Evolutionary conservation across 2,113 vertebrate genomes (phyloP), one percentile per base, ranked within the genome.

Genomic region (Tetrax tetrax): DNA sequence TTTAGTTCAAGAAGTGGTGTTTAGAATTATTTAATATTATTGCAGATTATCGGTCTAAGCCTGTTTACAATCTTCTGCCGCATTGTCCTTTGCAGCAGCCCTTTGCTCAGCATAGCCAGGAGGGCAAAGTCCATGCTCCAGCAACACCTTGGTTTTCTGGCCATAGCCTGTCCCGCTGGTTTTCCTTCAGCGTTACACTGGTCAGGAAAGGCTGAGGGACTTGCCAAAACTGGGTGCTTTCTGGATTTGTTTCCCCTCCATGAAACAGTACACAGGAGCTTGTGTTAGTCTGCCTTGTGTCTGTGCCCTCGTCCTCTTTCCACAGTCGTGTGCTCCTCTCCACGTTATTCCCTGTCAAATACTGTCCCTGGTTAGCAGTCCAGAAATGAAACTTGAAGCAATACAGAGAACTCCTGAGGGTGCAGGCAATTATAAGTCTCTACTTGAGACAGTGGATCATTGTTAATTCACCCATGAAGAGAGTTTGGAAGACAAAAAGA

Each of bases 71-170:
- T 66, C 56, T 82, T 41, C 37, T 45, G 41, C n/a, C 1, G 1
- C 2, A 0, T 0, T 21, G 68, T 20, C 28, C 41, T 61, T 43
- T 53, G n/a, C 5, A 57, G n/a, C n/a, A 84, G 41, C 21, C 50
- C n/a, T 70, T 54, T 35, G 38, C 37, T 37, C 53, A 63, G n/a
- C 43, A 7, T 0, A 80, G 45, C 11, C 14, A 45, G 0, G 4
- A 35, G 33, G 48, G n/a, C 0, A 1, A n/a, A 17, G 16, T 14
- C 69, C 1, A 1, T 57, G 59, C 37, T 81, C 24, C 77, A 75
- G 41, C 4, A 12, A 86, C 38, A 28, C 27, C 77, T 74, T 13
- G 24, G 8, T 66, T 31, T 25, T 53, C 60, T 38, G 24, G 28
- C 21, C 22, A 3, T 28, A 9, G n/a, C n/a, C 48, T 31, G 18